A percentile compares a stretch with the other conserved stretches of the same genome.
phyloP scores from a whole-genome alignment of 2,888 invertebrate genomes.

The Sminthurinus aureus region DNA sequence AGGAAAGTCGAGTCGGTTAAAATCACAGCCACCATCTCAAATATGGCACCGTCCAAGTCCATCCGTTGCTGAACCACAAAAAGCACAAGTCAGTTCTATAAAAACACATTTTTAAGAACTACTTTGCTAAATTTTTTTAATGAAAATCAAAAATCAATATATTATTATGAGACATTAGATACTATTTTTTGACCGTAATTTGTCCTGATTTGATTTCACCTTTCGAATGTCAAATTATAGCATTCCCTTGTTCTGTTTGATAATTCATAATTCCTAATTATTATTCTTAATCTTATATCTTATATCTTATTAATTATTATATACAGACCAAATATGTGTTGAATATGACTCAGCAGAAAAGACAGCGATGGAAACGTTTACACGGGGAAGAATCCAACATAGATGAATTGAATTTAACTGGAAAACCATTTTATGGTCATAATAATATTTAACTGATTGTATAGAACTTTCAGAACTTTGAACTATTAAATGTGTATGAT shows the following conservation, averaged over 20 bases:
- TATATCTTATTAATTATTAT: too few species aligned
- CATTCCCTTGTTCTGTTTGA: too few species aligned
- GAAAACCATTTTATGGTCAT: too few species aligned
- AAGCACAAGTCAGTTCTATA: not conserved
- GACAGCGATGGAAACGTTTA: not conserved
- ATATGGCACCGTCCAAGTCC: too few species aligned
- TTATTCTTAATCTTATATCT: too few species aligned
- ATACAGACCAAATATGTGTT: not conserved
- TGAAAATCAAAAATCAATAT: not conserved
- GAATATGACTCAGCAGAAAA: not conserved
- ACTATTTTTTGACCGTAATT: not conserved
- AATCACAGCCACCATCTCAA: not conserved
- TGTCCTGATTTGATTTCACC: not conserved
- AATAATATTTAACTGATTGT: too few species aligned
- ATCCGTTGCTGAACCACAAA: not conserved
- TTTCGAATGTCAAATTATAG: too few species aligned
- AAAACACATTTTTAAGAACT: conserved; percentile 4
- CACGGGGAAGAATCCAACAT: not conserved
- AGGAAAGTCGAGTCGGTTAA: not conserved
- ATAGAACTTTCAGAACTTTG: too few species aligned
- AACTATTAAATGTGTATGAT: too few species aligned
- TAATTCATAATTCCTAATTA: too few species aligned
- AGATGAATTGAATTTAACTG: not conserved
- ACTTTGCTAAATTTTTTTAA: not conserved
- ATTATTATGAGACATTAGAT: too few species aligned